These are phyloP conservation scores for Rhyacophila brunnea DNA, from an alignment of 1,140 invertebrate genomes.

Conservation along the genomic window DNA sequence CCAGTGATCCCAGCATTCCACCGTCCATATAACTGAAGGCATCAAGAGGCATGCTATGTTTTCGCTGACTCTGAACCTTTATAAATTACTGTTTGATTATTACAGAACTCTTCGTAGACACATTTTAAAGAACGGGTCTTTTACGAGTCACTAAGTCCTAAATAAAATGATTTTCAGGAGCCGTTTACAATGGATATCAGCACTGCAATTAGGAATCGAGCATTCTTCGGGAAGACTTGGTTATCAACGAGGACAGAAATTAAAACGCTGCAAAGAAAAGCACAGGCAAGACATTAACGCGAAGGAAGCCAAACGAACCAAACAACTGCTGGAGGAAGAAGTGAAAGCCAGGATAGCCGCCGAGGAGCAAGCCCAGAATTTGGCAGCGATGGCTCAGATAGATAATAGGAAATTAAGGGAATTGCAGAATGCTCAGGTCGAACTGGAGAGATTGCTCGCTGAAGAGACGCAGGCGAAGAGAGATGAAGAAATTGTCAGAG, in stretches of 20 bases:
- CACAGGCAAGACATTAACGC: conserved; percentile 58
- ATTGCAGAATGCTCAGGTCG: conserved; percentile 65
- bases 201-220: conserved; percentile 66
- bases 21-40: no score
- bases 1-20: no score
- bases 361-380: conserved; percentile 61
- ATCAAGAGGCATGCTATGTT: no score
- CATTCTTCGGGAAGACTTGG: conserved; percentile 63
- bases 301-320: conserved; percentile 49
- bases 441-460: conserved; percentile 67
- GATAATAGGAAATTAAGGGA: conserved; percentile 71
- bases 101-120: no score
- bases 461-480: conserved; percentile 80
- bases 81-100: no score
- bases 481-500: conserved; percentile 80
- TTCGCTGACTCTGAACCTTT: no score
- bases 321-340: conserved; percentile 61
- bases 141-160: no score
- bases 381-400: conserved; percentile 66
- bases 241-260: conserved; percentile 65
- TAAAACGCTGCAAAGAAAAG: conserved; percentile 60
- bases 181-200: conserved; percentile 70
- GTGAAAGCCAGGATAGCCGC: conserved; percentile 66
- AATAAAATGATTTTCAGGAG: conserved; percentile 51
- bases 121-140: no score